Conservation (phyloP, 2,113 vertebrate species). For the Cnemophilus loriae region DNA sequence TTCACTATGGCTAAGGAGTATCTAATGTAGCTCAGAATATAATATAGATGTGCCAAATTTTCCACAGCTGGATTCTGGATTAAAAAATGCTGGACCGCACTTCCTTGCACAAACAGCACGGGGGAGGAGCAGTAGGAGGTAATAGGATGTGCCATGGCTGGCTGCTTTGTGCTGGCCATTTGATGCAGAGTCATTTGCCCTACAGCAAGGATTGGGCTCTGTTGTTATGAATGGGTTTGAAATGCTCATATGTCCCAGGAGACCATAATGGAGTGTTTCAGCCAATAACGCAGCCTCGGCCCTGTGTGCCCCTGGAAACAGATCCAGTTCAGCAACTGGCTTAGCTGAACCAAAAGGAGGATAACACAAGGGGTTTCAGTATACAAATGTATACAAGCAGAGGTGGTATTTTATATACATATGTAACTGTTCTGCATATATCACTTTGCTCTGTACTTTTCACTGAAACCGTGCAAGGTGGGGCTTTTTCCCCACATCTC, state of each 20-base stretch:
- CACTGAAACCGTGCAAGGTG: not conserved
- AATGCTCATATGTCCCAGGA: constrained; percentile 6
- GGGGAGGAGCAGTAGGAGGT: not conserved
- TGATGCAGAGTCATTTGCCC: constrained; percentile 43
- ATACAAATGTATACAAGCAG: not conserved
- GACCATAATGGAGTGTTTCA: not conserved
- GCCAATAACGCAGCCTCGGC: constrained; percentile 15
- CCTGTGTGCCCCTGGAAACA: not conserved
- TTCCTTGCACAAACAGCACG: not conserved
- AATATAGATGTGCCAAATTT: not conserved
- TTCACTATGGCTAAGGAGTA: not conserved
- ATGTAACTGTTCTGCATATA: not conserved
- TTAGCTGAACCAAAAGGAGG: not conserved
- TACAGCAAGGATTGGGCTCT: not conserved
- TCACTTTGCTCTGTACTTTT: not conserved
- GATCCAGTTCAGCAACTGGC: not conserved
- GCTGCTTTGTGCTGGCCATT: constrained; percentile 22
- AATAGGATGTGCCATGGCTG: not conserved
- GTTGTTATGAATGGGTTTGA: constrained; percentile 30
- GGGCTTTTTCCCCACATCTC: not conserved
- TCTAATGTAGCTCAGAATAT: not conserved
- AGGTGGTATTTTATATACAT: not conserved
- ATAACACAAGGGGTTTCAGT: not conserved
- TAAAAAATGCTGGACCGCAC: not conserved
- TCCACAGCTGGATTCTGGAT: not conserved